These are phyloP conservation scores for Tetrapedia diversipes DNA, from an alignment of 2,888 invertebrate species.

Conservation along the genomic window DNA sequence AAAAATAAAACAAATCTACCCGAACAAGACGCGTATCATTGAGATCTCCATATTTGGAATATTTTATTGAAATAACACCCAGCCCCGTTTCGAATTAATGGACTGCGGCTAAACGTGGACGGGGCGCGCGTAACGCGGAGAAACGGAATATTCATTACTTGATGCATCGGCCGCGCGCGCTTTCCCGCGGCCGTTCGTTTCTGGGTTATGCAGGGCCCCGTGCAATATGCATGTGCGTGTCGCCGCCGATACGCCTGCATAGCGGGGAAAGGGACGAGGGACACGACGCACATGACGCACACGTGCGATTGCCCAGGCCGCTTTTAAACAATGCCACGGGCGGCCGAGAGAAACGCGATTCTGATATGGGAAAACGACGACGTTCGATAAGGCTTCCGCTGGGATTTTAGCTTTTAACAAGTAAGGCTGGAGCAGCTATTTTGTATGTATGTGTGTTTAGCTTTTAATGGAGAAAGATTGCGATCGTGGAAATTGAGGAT, in stretches of 20 bases:
- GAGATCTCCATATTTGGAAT: too few relatives aligned
- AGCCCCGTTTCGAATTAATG: conserved; percentile 28
- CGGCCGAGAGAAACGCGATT: conserved; percentile 6
- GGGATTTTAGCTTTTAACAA: background rate
- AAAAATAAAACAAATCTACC: too few relatives aligned
- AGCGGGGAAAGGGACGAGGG: conserved; percentile 8
- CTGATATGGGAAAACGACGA: background rate
- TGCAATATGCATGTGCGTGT: conserved; percentile 47
- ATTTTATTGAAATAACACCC: too few relatives aligned
- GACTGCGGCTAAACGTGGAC: conserved; percentile 22
- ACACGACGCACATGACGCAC: conserved; percentile 32
- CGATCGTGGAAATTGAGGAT: background rate
- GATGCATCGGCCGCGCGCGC: conserved; percentile 43
- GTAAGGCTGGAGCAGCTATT: too few relatives aligned
- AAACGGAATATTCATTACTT: conserved; percentile 56
- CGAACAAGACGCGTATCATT: too few relatives aligned
- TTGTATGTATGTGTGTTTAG: too few relatives aligned
- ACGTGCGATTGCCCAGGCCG: conserved; percentile 28
- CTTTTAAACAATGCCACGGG: conserved; percentile 32
- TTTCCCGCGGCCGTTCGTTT: conserved; percentile 40
- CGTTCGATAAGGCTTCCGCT: background rate
- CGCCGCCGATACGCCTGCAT: background rate
- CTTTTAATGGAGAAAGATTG: too few relatives aligned
- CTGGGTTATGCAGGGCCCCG: conserved; percentile 48
- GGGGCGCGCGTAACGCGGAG: conserved; percentile 23